A percentile compares a stretch with the other conserved stretches of the same genome.
Conservation (phyloP, 2,888 invertebrate genomes). For the Cheilosia urbana region DNA sequence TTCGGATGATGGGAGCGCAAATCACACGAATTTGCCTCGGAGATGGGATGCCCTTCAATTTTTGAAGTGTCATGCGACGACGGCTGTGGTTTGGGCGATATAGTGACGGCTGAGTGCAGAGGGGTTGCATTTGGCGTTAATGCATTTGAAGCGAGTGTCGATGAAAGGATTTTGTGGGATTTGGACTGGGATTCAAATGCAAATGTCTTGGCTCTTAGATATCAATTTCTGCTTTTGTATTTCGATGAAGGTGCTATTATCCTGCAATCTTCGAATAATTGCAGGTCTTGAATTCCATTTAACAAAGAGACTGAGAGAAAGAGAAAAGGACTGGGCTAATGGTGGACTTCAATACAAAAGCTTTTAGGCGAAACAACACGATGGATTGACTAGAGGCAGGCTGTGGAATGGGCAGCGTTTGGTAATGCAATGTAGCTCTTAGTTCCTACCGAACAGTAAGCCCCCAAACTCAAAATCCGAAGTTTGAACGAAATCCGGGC, state of each 20-base stretch:
- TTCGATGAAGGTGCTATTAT: neutral
- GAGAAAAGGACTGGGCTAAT: neutral
- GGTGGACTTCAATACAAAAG: neutral
- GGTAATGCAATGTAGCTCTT: no score
- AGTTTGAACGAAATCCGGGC: no score
- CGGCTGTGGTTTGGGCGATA: neutral
- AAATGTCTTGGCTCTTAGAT: slow-evolving; percentile 8
- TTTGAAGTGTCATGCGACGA: slow-evolving; percentile 64
- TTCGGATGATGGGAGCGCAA: slow-evolving; percentile 48
- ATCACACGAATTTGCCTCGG: slow-evolving; percentile 30
- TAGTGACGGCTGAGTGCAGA: slow-evolving; percentile 14
- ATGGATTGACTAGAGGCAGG: no score
- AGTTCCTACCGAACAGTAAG: no score
- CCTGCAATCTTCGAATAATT: neutral
- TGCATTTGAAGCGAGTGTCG: slow-evolving; percentile 56
- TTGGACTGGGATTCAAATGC: slow-evolving; percentile 10
- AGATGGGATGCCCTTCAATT: slow-evolving; percentile 55
- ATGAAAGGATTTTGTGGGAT: slow-evolving; percentile 25
- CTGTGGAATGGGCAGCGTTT: no score
- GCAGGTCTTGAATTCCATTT: neutral
- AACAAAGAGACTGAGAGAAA: neutral
- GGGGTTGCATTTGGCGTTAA: slow-evolving; percentile 62
- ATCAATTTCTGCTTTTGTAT: slow-evolving; percentile 13
- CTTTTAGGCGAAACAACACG: neutral
- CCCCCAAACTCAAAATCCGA: no score